Evolutionary conservation across 2,113 vertebrate genomes (phyloP).

Genomic region (Azemiops feae): DNA sequence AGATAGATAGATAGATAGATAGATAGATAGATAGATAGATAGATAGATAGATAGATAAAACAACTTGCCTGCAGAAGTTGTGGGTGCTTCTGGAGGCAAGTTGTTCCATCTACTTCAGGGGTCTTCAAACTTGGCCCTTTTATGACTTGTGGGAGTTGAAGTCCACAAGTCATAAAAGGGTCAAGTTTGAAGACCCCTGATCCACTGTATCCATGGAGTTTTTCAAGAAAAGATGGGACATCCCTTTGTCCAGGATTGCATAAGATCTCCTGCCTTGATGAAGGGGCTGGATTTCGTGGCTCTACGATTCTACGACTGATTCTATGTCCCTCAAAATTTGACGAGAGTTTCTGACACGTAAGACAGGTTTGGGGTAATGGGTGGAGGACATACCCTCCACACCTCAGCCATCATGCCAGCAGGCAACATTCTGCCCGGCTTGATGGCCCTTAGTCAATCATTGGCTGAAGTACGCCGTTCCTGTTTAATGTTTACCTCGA

Average conservation of each 20-base stretch:
- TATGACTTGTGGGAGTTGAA: too few species aligned
- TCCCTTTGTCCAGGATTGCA: background rate
- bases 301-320: background rate
- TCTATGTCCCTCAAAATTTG: background rate
- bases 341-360: background rate
- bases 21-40: too few species aligned
- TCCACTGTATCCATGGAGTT: background rate
- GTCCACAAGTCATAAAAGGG: too few species aligned
- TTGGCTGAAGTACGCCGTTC: background rate
- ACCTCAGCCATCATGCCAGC: background rate
- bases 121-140: too few species aligned
- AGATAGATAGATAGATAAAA: too few species aligned
- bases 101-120: too few species aligned
- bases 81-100: too few species aligned
- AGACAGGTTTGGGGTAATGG: background rate
- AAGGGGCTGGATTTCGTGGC: too few species aligned
- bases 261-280: background rate
- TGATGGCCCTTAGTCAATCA: background rate
- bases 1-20: too few species aligned
- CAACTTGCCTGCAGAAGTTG: background rate
- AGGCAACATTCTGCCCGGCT: too few species aligned
- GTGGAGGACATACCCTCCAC: background rate
- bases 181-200: too few species aligned
- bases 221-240: background rate
- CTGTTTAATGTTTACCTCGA: conserved; percentile 1